Base-by-base conservation (phyloP, 2,113 vertebrate genomes). In the Amphiprion percula region DNA sequence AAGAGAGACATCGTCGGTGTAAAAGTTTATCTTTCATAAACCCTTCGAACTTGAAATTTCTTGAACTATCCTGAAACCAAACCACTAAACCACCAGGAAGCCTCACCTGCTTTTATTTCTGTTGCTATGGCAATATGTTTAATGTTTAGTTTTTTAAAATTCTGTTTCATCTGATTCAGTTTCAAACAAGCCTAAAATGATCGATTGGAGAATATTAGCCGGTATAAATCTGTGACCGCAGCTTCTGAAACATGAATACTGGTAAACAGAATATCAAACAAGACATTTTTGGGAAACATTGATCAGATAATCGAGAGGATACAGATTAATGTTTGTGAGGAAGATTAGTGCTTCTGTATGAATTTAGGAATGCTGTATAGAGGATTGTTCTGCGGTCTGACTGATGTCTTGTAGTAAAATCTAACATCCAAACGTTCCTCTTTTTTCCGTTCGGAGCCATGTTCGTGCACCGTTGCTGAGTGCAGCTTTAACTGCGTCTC, bases 401-500 rank as follows among this genome's bases (percentile, higher is more conserved):
- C 33, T 10, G 33, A 37, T 37, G 33, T 37, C 33, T 37, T 7
- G 33, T 33, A 37, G 7, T 7, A 2, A 37, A 37, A 37, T 8
- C 33, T 9, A 37, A 37, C 30, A 30, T 37, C 24, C 10, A 77
- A 14, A 24, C 8, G 1, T 44, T 17, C 0, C 5, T 23, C 37
- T 37, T 37, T 2, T 3, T 14, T 9, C 11, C 3, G 9, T 58
- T 26, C 55, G 54, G 14, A 61, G 47, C 21, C 23, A 47, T 12
- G 37, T 54, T 23, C 30, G 14, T 37, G 5, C 17, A 23, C 39
- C 5, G 15, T 44, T 82, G 52, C 79, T 58, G 65, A 80, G 78
- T 84, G 77, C 74, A 79, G 80, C 80, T 86, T 86, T 84, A 81
- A 84, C 14, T 56, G 12, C 47, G 52, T 72, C 62, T 61, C 68